Evolutionary conservation across 2,797 vertebrate genomes (phyloP).

Genomic region (Sebastes kiyomatsui): DNA sequence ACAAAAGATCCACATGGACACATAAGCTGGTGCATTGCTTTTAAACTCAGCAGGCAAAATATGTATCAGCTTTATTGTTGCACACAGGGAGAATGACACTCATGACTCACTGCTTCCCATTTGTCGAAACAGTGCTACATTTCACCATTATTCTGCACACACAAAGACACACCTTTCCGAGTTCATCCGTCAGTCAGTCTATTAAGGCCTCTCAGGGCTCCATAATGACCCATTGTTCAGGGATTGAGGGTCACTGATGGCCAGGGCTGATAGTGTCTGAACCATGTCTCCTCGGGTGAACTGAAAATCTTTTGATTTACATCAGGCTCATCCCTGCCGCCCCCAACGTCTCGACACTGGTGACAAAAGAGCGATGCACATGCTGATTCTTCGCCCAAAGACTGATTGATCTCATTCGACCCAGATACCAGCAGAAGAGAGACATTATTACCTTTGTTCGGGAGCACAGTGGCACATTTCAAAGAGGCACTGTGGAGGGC

Average conservation of each 20-base stretch:
- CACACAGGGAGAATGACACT: constrained; percentile 5
- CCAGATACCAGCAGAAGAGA: constrained; percentile 66
- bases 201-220: constrained; percentile 74
- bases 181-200: constrained; percentile 79
- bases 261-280: constrained; percentile 75
- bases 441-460: constrained; percentile 76
- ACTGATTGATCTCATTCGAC: constrained; percentile 78
- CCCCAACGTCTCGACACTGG: constrained; percentile 56
- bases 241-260: constrained; percentile 79
- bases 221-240: constrained; percentile 81
- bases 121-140: constrained; percentile 8
- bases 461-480: constrained; percentile 64
- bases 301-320: constrained; percentile 79
- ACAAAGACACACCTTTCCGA: constrained; percentile 55
- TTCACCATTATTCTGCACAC: constrained; percentile 34
- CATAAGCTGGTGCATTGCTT: not conserved
- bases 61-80: constrained; percentile 17
- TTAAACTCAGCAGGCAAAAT: constrained; percentile 7
- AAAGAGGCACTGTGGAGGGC: constrained; percentile 49
- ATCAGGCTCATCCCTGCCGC: constrained; percentile 70
- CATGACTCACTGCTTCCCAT: constrained; percentile 18
- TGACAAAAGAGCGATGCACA: constrained; percentile 76
- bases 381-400: constrained; percentile 71
- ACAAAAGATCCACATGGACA: constrained; percentile 15
- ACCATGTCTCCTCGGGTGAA: constrained; percentile 65